These are phyloP conservation scores for Girardia tigrina DNA, from an alignment of 2,888 invertebrate species.

Conservation along the genomic window DNA sequence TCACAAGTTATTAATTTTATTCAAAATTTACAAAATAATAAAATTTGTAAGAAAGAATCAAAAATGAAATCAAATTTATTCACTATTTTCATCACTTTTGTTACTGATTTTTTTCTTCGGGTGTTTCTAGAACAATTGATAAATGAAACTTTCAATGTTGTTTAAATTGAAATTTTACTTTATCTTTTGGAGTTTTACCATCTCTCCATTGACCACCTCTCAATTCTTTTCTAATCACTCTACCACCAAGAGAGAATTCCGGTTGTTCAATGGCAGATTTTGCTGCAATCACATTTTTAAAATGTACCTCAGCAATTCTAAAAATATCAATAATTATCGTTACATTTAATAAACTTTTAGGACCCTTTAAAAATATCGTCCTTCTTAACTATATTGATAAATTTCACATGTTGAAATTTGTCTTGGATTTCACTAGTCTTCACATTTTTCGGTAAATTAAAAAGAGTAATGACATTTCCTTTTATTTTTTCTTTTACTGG, in stretches of 20 bases:
- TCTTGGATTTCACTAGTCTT: not conserved
- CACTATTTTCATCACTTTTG: not conserved
- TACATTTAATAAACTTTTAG: too few species aligned
- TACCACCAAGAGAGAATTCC: not conserved
- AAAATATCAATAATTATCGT: not conserved
- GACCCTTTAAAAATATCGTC: not conserved
- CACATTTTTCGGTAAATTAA: not conserved
- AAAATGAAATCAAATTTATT: not conserved
- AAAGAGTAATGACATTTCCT: constrained; percentile 11
- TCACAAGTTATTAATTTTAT: too few species aligned
- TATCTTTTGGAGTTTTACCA: too few species aligned
- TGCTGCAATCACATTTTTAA: not conserved
- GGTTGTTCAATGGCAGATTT: not conserved
- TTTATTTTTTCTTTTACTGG: not conserved
- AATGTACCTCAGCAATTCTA: constrained; percentile 1
- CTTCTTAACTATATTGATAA: not conserved
- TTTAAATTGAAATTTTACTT: too few species aligned
- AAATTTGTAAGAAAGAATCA: not conserved
- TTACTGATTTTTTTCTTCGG: not conserved
- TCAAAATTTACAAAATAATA: too few species aligned
- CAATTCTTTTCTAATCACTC: constrained; percentile 4
- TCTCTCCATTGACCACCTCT: constrained; percentile 19
- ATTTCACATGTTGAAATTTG: not conserved
- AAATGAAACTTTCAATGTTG: too few species aligned
- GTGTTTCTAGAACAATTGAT: not conserved